Conservation (phyloP, 1,140 invertebrate genomes). For the Penaeus vannamei region DNA sequence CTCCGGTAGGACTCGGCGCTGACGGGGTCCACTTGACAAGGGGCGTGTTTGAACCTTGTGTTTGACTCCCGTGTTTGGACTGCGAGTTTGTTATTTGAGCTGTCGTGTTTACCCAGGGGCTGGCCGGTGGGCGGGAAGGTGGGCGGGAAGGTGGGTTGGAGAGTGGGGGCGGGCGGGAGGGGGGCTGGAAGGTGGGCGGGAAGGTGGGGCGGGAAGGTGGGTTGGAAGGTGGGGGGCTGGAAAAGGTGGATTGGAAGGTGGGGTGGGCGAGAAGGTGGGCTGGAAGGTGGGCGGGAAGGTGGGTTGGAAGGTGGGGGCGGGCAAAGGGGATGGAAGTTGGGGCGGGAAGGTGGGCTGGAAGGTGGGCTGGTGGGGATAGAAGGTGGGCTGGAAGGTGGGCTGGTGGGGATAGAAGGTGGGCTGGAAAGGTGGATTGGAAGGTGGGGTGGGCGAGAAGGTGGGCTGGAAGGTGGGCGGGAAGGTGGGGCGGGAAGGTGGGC, state of each 20-base stretch:
- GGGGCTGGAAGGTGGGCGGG: background rate
- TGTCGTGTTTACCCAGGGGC: constrained; percentile 56
- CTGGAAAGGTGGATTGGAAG: background rate
- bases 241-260: background rate
- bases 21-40: constrained; percentile 38
- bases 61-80: constrained; percentile 62
- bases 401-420: background rate
- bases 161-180: background rate
- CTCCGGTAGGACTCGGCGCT: background rate
- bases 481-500: constrained; percentile 1
- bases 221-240: background rate
- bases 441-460: constrained; percentile 21
- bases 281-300: background rate
- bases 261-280: constrained; percentile 21
- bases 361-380: background rate
- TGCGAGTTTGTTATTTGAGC: constrained; percentile 63
- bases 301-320: constrained; percentile 12
- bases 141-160: constrained; percentile 28
- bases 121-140: constrained; percentile 34
- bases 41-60: constrained; percentile 55
- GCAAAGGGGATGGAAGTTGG: too few species aligned
- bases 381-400: background rate
- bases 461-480: background rate
- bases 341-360: background rate
- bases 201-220: background rate